Percentiles rank a stretch among this genome's conserved stretches.
Evolutionary conservation across 2,888 invertebrate species (phyloP).

Genomic region (Meghimatium bilineatum): DNA sequence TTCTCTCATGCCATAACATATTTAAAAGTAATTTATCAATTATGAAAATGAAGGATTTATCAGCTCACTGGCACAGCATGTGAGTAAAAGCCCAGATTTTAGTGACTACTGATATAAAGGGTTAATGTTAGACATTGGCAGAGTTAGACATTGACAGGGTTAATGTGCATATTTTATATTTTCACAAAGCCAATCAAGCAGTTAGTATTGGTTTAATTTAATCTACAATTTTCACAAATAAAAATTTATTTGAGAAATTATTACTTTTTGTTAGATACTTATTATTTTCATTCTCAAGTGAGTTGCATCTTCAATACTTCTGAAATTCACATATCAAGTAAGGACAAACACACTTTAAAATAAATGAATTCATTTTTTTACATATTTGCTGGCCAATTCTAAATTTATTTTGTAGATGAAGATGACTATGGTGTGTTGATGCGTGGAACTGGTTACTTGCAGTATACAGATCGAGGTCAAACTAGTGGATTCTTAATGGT

Average conservation of each 20-base stretch:
- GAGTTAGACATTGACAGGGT: no score
- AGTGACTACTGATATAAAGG: no score
- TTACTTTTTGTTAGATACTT: background rate
- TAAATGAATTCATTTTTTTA: background rate
- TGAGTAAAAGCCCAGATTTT: no score
- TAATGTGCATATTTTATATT: background rate
- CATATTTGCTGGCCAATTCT: background rate
- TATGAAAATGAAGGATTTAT: no score
- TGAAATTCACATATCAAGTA: background rate
- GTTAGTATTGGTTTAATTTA: no score
- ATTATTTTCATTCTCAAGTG: background rate
- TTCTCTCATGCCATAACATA: no score
- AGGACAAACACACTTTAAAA: background rate
- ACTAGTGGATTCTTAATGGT: constrained; percentile 51
- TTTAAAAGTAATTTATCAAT: no score
- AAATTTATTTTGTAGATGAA: constrained; percentile 39
- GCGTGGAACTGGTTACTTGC: constrained; percentile 48
- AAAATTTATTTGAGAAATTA: background rate
- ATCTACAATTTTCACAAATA: no score
- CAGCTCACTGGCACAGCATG: no score
- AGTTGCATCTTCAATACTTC: background rate
- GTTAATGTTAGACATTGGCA: no score
- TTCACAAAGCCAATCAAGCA: background rate
- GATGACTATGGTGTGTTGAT: constrained; percentile 51
- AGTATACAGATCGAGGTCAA: constrained; percentile 40